Percentiles rank a stretch among this genome's conserved stretches.
Conservation (phyloP, 2,888 invertebrate genomes). For the Drosophila rellima region DNA sequence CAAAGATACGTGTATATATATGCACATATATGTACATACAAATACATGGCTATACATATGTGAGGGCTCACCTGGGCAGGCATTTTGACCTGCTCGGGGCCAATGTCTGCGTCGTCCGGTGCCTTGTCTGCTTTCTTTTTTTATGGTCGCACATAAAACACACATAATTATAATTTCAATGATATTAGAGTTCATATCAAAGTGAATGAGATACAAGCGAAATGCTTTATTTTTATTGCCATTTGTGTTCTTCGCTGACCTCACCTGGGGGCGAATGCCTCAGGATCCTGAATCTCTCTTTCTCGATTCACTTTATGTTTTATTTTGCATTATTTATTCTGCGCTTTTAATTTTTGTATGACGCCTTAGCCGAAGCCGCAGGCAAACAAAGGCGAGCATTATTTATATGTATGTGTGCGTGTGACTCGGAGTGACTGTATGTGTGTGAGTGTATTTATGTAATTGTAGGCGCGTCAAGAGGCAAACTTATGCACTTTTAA, state of each 20-base stretch:
- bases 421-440: background rate
- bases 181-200: slow-evolving; percentile 77
- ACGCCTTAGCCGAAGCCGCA: slow-evolving; percentile 36
- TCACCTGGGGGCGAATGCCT: slow-evolving; percentile 15
- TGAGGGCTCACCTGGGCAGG: slow-evolving; percentile 17
- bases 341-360: slow-evolving; percentile 58
- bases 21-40: slow-evolving; percentile 1
- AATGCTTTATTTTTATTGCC: slow-evolving; percentile 50
- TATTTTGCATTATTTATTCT: slow-evolving; percentile 41
- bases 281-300: background rate
- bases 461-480: slow-evolving; percentile 2
- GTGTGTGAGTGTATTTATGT: background rate
- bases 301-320: background rate
- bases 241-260: slow-evolving; percentile 43
- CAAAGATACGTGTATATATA: background rate
- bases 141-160: slow-evolving; percentile 70
- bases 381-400: slow-evolving; percentile 11
- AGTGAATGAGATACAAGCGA: slow-evolving; percentile 69
- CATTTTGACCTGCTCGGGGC: slow-evolving; percentile 5
- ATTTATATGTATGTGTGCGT: slow-evolving; percentile 1
- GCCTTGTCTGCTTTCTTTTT: slow-evolving; percentile 20
- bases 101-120: slow-evolving; percentile 13
- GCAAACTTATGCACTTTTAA: slow-evolving; percentile 7
- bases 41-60: slow-evolving; percentile 1
- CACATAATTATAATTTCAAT: slow-evolving; percentile 81